Percentiles rank a stretch among this genome's conserved stretches.
These are phyloP conservation scores for Drosophila algonquin DNA, from an alignment of 2,888 invertebrate genomes.

Conservation along the genomic window DNA sequence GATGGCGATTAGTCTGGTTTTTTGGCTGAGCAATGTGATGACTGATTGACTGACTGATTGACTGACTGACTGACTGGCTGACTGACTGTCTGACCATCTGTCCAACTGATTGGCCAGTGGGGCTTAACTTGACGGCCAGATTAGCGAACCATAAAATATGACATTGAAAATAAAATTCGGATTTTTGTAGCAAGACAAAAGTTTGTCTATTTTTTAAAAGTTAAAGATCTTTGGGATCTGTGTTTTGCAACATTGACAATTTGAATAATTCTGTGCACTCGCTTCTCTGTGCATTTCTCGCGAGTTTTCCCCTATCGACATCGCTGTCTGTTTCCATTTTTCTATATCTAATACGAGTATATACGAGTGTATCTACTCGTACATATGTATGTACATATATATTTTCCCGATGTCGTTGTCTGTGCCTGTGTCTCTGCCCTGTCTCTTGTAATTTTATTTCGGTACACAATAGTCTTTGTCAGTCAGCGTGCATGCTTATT, in stretches of 20 bases:
- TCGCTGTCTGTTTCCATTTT: constrained; percentile 17
- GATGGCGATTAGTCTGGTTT: constrained; percentile 37
- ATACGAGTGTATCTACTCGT: neutral
- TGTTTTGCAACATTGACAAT: constrained; percentile 36
- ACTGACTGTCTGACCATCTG: constrained; percentile 30
- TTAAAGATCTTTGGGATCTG: constrained; percentile 3
- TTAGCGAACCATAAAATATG: constrained; percentile 43
- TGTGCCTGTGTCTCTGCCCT: constrained; percentile 31
- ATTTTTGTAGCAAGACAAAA: neutral
- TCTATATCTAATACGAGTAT: constrained; percentile 13
- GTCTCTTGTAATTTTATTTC: constrained; percentile 51
- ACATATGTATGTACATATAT: constrained; percentile 5
- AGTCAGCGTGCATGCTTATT: constrained; percentile 46
- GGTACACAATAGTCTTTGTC: constrained; percentile 57
- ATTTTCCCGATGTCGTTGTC: constrained; percentile 14
- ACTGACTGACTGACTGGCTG: constrained; percentile 43
- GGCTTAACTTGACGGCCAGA: constrained; percentile 43
- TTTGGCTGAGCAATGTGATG: constrained; percentile 48
- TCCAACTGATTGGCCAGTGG: constrained; percentile 30
- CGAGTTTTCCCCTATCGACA: constrained; percentile 36
- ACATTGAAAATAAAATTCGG: constrained; percentile 46
- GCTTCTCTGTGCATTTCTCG: constrained; percentile 32
- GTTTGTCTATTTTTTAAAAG: neutral
- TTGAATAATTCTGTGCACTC: constrained; percentile 41
- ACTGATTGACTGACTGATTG: constrained; percentile 42